A percentile compares a stretch with the other conserved stretches of the same genome.
These are phyloP conservation scores for Chironomus striatipennis DNA, from an alignment of 1,140 invertebrate genomes.

Conservation along the genomic window DNA sequence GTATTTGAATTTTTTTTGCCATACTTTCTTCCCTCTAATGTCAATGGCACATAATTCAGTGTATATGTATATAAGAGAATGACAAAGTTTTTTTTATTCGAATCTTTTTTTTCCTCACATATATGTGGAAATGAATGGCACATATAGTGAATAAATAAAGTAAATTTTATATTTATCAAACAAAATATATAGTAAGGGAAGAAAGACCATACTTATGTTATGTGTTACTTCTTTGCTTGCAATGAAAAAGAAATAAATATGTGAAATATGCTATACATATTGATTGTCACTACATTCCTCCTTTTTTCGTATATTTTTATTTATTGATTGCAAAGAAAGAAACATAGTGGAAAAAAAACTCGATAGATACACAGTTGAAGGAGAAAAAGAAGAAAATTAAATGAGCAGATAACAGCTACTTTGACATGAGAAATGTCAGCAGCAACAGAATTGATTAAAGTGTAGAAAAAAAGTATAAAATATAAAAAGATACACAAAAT, in stretches of 20 bases:
- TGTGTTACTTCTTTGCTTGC: neutral
- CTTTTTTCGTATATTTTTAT: neutral
- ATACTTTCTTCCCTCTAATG: neutral
- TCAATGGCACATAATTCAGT: too few species aligned
- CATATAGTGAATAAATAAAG: too few species aligned
- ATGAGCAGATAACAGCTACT: constrained; percentile 6
- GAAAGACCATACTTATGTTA: too few species aligned
- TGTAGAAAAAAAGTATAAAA: neutral
- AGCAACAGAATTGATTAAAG: constrained; percentile 14
- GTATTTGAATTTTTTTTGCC: neutral
- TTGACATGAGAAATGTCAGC: neutral
- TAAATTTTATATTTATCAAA: too few species aligned
- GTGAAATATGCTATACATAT: neutral
- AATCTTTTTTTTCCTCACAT: neutral
- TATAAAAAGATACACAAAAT: neutral
- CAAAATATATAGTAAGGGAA: too few species aligned
- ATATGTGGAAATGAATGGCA: neutral
- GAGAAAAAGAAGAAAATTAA: neutral
- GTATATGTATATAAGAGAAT: too few species aligned
- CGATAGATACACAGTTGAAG: too few species aligned
- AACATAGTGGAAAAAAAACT: too few species aligned
- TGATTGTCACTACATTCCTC: neutral
- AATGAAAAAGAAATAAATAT: too few species aligned
- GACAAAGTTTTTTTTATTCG: too few species aligned
- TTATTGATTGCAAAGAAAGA: neutral